Percentiles rank a stretch among this genome's conserved stretches.
Conservation (phyloP, 2,888 invertebrate genomes). For the Ormyrus nitidulus region DNA sequence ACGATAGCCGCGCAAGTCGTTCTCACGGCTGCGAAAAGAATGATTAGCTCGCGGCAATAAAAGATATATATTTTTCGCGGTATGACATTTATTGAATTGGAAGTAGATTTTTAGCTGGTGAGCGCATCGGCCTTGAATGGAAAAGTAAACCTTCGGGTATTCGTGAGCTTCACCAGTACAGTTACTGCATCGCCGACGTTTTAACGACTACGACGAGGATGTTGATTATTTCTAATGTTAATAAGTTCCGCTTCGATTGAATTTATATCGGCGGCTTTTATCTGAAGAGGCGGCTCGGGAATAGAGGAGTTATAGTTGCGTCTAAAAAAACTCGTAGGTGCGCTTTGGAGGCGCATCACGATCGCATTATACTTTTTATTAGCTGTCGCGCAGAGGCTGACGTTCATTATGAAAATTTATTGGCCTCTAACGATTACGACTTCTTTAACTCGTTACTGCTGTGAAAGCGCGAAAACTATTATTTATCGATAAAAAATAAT, state of each 20-base stretch:
- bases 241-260: slow-evolving; percentile 41
- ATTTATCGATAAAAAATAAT: no score
- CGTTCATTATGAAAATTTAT: slow-evolving; percentile 42
- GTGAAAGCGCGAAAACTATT: no score
- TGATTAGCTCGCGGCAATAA: no score
- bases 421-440: slow-evolving; percentile 16
- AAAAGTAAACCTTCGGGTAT: slow-evolving; percentile 20
- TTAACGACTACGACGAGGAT: slow-evolving; percentile 38
- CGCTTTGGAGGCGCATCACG: slow-evolving; percentile 30
- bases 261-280: slow-evolving; percentile 24
- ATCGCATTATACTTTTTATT: slow-evolving; percentile 32
- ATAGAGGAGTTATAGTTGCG: slow-evolving; percentile 26
- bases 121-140: slow-evolving; percentile 19
- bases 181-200: neutral
- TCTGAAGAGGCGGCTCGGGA: slow-evolving; percentile 1
- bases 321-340: neutral
- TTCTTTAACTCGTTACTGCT: neutral
- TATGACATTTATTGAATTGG: neutral
- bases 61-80: neutral
- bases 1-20: no score
- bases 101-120: slow-evolving; percentile 1
- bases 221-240: slow-evolving; percentile 43
- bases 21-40: neutral
- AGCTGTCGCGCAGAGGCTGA: neutral
- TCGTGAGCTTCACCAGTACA: neutral